Base-by-base conservation (phyloP, 2,113 vertebrate species). In the Hippocampus mohnikei region DNA sequence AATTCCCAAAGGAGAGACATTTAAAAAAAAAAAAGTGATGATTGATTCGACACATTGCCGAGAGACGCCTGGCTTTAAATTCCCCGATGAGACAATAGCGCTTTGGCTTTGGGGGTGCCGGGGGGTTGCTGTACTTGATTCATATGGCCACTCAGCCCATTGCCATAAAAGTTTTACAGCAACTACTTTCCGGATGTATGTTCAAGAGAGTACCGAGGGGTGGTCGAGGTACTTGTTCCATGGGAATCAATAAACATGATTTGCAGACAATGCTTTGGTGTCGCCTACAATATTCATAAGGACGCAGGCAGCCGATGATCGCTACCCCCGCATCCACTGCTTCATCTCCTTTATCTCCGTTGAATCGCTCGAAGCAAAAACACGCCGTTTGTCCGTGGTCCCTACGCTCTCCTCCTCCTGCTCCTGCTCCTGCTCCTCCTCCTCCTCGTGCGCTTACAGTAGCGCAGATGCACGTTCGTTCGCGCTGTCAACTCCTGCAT, bases 151-250 rank as follows among this genome's bases (percentile, higher is more conserved):
- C 59, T 64, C 59, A 84, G 60, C 60, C 63, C 46, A 23, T 71
- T 62, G 81, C 69, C 86, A 87, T 89, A 81, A 88, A 88, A 88
- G 79, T 91, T 88, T 87, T 77, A 84, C 77, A 66, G 58, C 70
- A 11, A 76, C 64, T 78, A 75, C 80, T 85, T 75, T 65, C 0
- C 8, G 68, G 67, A 75, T 71, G 61, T 48, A 52, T 56, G 60
- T 79, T 79, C 74, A 73, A 46, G 73, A 66, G 77, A 69, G 61
- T 48, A 70, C 37, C 33, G 42, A 62, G 44, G 63, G 52, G 52
- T 37, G 33, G 16, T 60, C 3, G 7, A 60, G 27, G 33, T 33
- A 15, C 58, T 33, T 37, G 58, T 33, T 77, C 71, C 66, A 61
- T 40, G 56, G 53, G 48, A 71, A 78, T 88, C 76, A 65, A 76